These are phyloP conservation scores for Emys orbicularis DNA, from an alignment of 2,797 vertebrate species.

Conservation along the genomic window DNA sequence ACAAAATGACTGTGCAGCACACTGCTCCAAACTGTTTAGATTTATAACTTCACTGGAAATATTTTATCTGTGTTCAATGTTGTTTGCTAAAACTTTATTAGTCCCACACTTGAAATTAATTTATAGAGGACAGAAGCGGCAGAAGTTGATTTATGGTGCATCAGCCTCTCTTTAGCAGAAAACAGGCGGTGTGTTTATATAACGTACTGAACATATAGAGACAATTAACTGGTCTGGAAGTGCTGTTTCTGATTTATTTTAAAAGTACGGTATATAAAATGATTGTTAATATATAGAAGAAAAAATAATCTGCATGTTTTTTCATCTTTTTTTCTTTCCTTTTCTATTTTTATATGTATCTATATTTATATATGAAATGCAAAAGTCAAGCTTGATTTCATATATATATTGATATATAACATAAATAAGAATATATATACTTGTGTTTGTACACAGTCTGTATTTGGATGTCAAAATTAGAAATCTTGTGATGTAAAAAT, in stretches of 20 bases:
- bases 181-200: not conserved
- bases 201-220: not conserved
- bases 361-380: not conserved
- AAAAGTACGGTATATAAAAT: not conserved
- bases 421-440: not conserved
- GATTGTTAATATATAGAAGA: not conserved
- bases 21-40: not conserved
- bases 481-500: not conserved
- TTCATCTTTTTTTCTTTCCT: not conserved
- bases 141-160: constrained; percentile 25
- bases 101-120: not conserved
- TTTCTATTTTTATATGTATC: not conserved
- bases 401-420: not conserved
- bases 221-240: constrained; percentile 6
- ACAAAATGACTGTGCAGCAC: not conserved
- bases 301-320: not conserved
- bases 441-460: not conserved
- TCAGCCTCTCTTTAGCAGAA: not conserved
- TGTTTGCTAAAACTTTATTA: not conserved
- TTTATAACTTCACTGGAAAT: not conserved
- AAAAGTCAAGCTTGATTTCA: not conserved
- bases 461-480: not conserved
- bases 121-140: not conserved
- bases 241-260: not conserved
- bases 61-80: rapidly evolving